Base-by-base conservation (phyloP, 2,888 invertebrate genomes). In the Marasmarcha lunaedactyla region DNA sequence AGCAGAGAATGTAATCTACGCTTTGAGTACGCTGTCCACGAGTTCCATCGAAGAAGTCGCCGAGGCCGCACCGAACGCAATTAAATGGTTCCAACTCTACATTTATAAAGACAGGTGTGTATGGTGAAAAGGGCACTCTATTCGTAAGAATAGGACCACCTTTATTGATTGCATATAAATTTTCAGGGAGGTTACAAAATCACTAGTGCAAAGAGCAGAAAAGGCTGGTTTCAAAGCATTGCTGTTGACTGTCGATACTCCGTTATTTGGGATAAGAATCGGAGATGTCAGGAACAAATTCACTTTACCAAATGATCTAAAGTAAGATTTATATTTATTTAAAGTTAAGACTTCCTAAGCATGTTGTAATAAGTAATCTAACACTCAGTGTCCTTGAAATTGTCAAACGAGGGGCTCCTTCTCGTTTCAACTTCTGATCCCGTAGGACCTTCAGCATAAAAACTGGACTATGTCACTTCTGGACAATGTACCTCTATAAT, bases 61-160 rank as follows among this genome's bases (percentile, higher is more conserved):
- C 0, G 64, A 83, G 42, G 90, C 89, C 1, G 91, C 93, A 1
- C 94, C 95, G 0, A 66, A 87, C 10, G 89, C 88, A 0, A 77
- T 88, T 11, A 93, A 93, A 63, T 97, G 95, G 95, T 95, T 95
- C 64, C 95, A 98, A 70, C 85, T 97, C 0, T 97, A 97, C 63
- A 90, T 97, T 49, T 95, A 94, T 66, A 91, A 86, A 45, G 91
- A 95, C 64, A 88, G 92, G 91, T 90, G 61, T 38, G 46, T 25
- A 33, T 15, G 30, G n/a, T n/a, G n/a, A n/a, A n/a, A n/a, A n/a
- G n/a, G n/a, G n/a, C n/a, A n/a, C n/a, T n/a, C n/a, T n/a, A n/a
- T n/a, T n/a, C n/a, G n/a, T n/a, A n/a, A n/a, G n/a, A n/a, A n/a
- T 2, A 10, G 34, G 10, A n/a, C n/a, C n/a, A n/a, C n/a, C n/a